Evolutionary conservation across 2,888 invertebrate genomes (phyloP), one percentile per base, ranked within the genome.

Genomic region (Aspidapion aeneum): DNA sequence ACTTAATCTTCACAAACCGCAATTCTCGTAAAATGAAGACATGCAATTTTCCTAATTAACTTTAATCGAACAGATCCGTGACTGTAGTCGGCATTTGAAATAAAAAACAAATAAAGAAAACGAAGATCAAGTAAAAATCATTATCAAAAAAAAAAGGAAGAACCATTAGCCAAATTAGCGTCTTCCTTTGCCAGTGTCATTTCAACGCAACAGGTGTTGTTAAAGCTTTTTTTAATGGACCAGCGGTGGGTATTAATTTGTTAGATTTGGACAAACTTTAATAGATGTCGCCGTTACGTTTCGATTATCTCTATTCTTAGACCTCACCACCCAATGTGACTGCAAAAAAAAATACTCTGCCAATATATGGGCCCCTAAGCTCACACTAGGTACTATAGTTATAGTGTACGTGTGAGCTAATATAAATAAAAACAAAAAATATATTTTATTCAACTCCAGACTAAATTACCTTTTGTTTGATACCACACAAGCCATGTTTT

Each of bases 21-120:
- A 76, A 73, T 78, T 78, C 77, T 75, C 74, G 75, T 61, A 64
- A 66, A 77, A 78, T 78, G 74, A 76, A 78, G 77, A 78, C 77
- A 75, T 78, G 76, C 77, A 79, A 79, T 78, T 78, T 78, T 77
- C 74, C 77, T 78, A 78, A 79, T 79, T 79, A 78, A 78, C 74
- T 75, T 77, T 78, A 79, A 78, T 79, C 75, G 77, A 72, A 73
- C 75, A 74, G 74, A 77, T 78, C 77, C 77, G 79, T 78, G 78
- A 77, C 78, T 76, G 74, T 73, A 71, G 69, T 71, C 72, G 70
- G 72, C 72, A 72, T 70, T 73, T 74, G 67, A 77, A 77, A 76
- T 75, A 73, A 71, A 62, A 17, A 35, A 55, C 48, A 59, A 58
- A 58, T 55, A 63, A 60, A 60, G 51, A 60, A 57, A 22, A 58